These are phyloP conservation scores for Bedellia somnulentella DNA, from an alignment of 2,888 invertebrate species.

Conservation along the genomic window DNA sequence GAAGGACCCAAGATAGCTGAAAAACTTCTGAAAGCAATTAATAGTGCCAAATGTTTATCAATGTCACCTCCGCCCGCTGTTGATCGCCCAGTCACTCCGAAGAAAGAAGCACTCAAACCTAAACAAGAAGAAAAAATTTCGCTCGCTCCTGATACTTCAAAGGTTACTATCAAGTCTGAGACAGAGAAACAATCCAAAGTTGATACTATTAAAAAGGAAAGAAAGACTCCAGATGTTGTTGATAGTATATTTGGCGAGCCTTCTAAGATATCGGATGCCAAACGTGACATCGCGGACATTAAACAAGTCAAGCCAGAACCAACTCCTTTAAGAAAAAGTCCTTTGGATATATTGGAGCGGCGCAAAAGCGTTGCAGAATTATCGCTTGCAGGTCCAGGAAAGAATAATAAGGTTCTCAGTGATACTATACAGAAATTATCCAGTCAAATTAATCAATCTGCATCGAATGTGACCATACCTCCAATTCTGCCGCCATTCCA, in stretches of 20 bases:
- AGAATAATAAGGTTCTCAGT: slow-evolving; percentile 63
- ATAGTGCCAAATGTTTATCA: slow-evolving; percentile 54
- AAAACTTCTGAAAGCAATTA: slow-evolving; percentile 63
- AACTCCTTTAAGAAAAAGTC: slow-evolving; percentile 35
- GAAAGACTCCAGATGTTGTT: slow-evolving; percentile 19
- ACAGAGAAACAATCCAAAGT: slow-evolving; percentile 19
- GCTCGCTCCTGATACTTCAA: slow-evolving; percentile 14
- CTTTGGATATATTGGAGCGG: slow-evolving; percentile 35
- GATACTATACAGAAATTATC: slow-evolving; percentile 66
- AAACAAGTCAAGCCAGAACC: slow-evolving; percentile 30
- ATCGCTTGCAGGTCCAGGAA: slow-evolving; percentile 33
- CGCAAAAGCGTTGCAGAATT: slow-evolving; percentile 46
- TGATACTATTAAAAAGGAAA: neutral
- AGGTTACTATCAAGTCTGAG: slow-evolving; percentile 23
- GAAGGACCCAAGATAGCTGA: slow-evolving; percentile 65
- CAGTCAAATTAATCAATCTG: slow-evolving; percentile 48
- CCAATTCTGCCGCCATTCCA: slow-evolving; percentile 35
- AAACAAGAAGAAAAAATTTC: slow-evolving; percentile 15
- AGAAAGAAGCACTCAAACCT: slow-evolving; percentile 24
- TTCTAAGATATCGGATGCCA: slow-evolving; percentile 30
- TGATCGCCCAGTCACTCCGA: slow-evolving; percentile 28
- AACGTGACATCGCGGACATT: slow-evolving; percentile 32
- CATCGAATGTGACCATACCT: slow-evolving; percentile 24
- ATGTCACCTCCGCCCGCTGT: slow-evolving; percentile 46
- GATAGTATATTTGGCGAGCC: slow-evolving; percentile 45